Percentiles rank a stretch among this genome's conserved stretches.
Conservation (phyloP, 2,113 vertebrate genomes). For the Prionailurus viverrinus region DNA sequence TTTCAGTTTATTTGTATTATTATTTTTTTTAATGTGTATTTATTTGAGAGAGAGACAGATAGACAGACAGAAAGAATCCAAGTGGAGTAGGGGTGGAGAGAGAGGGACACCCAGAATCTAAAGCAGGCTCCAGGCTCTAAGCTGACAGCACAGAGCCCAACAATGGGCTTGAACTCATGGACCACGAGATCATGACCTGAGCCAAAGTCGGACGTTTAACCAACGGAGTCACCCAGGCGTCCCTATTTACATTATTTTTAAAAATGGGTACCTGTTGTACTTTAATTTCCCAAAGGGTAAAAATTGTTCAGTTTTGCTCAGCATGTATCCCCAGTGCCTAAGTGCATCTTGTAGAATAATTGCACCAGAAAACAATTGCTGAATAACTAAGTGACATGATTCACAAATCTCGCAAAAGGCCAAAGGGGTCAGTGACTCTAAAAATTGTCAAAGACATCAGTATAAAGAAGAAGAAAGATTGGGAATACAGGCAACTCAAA, state of each 20-base stretch:
- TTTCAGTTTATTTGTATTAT: background rate
- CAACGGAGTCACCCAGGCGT: too few species aligned
- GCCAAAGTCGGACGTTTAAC: too few species aligned
- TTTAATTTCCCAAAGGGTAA: background rate
- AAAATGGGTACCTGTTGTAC: background rate
- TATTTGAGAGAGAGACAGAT: too few species aligned
- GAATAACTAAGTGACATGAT: background rate
- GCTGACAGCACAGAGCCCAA: too few species aligned
- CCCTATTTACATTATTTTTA: background rate
- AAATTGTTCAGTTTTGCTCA: background rate
- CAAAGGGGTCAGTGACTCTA: background rate
- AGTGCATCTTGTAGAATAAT: background rate
- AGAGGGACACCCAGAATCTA: too few species aligned
- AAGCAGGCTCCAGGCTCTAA: too few species aligned
- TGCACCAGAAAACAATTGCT: background rate
- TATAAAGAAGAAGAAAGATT: background rate
- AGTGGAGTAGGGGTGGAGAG: too few species aligned
- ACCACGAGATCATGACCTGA: too few species aligned
- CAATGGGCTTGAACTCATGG: too few species aligned
- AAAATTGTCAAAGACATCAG: background rate
- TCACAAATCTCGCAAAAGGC: background rate
- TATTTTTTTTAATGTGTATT: too few species aligned
- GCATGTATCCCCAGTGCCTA: background rate
- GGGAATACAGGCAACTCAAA: background rate
- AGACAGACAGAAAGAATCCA: too few species aligned